These are phyloP conservation scores for Manduca sexta DNA, from an alignment of 1,140 invertebrate species.

Conservation along the genomic window DNA sequence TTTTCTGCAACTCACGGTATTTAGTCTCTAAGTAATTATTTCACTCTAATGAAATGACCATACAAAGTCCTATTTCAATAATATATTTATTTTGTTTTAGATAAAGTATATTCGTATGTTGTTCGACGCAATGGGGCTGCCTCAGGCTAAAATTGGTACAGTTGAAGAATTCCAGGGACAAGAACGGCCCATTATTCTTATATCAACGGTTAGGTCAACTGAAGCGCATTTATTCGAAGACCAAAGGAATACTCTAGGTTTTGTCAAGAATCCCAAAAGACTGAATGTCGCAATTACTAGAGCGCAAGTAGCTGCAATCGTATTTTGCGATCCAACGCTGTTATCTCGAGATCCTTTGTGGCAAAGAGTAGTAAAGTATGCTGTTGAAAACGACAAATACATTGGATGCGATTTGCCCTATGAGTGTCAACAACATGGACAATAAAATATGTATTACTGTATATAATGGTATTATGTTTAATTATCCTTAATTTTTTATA, in stretches of 20 bases:
- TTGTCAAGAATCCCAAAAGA: conserved; percentile 82
- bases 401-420: conserved; percentile 77
- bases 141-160: conserved; percentile 88
- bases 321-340: conserved; percentile 89
- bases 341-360: conserved; percentile 82
- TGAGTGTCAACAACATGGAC: background rate
- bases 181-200: conserved; percentile 88
- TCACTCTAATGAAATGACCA: too few species aligned
- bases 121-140: conserved; percentile 78
- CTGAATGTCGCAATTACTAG: conserved; percentile 92
- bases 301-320: conserved; percentile 83
- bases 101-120: conserved; percentile 81
- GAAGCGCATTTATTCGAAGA: conserved; percentile 68
- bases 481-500: too few species aligned
- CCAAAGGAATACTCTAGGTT: conserved; percentile 79
- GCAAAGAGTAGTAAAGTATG: conserved; percentile 79
- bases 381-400: conserved; percentile 77
- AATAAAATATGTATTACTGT: conserved; percentile 3
- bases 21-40: too few species aligned
- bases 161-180: conserved; percentile 98
- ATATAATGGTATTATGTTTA: too few species aligned
- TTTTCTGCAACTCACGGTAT: too few species aligned
- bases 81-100: conserved; percentile 54
- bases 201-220: conserved; percentile 87
- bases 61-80: background rate